Evolutionary conservation across 2,797 vertebrate genomes (phyloP).

Genomic region (Rhabdomys pumilio): DNA sequence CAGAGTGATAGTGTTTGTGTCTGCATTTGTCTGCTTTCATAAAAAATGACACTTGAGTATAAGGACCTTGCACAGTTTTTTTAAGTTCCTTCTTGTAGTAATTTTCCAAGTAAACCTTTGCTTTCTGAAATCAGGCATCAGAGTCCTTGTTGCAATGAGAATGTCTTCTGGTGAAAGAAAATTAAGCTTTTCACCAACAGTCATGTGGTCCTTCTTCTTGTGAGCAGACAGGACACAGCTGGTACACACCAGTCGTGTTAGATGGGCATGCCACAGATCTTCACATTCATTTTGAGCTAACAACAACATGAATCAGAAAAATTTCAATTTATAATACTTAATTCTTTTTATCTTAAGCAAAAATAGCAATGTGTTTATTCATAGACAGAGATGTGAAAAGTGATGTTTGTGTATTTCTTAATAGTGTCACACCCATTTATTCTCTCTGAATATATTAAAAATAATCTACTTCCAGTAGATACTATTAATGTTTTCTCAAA

Average conservation of each 20-base stretch:
- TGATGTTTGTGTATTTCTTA: constrained; percentile 46
- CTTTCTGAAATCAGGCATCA: constrained; percentile 71
- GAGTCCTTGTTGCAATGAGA: constrained; percentile 76
- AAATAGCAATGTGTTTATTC: constrained; percentile 48
- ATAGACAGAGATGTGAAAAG: constrained; percentile 43
- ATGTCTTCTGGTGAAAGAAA: constrained; percentile 71
- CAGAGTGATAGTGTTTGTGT: background rate
- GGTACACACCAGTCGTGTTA: background rate
- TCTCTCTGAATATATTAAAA: constrained; percentile 65
- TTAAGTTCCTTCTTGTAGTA: constrained; percentile 46
- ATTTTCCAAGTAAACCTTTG: constrained; percentile 63
- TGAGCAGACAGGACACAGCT: constrained; percentile 44
- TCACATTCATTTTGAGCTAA: constrained; percentile 70
- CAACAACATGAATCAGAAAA: constrained; percentile 68
- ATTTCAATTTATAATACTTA: constrained; percentile 63
- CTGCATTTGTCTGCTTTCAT: constrained; percentile 38
- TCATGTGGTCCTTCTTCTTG: constrained; percentile 61
- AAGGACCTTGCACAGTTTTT: background rate
- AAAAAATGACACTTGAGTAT: background rate
- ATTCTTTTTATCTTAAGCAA: constrained; percentile 25
- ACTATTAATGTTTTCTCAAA: constrained; percentile 52
- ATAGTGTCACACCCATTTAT: constrained; percentile 19
- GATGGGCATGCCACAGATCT: constrained; percentile 15
- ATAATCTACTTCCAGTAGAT: constrained; percentile 50
- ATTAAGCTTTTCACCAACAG: constrained; percentile 69